phyloP scores from a whole-genome alignment of 2,113 vertebrate species.

The Furnarius figulus region DNA sequence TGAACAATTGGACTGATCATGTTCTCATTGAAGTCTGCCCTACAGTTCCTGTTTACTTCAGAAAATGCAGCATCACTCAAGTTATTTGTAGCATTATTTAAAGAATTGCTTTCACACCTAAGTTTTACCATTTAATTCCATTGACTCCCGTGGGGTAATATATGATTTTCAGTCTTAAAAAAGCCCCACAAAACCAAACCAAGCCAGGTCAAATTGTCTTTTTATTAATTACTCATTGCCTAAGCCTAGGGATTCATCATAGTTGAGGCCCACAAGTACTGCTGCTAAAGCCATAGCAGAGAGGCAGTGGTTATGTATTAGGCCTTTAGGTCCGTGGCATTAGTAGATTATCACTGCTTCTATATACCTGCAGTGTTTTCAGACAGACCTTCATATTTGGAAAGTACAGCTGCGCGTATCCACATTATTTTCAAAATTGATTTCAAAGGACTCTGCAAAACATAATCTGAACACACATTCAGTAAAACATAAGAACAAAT shows the following conservation, averaged over 20 bases:
- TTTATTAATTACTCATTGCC: constrained; percentile 22
- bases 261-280: not conserved
- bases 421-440: not conserved
- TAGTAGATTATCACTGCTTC: not conserved
- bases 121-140: not conserved
- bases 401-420: not conserved
- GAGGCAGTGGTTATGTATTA: not conserved
- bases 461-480: constrained; percentile 8
- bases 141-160: not conserved
- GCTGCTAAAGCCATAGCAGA: not conserved
- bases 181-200: not conserved
- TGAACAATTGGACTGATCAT: not conserved
- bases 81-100: not conserved
- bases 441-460: constrained; percentile 44
- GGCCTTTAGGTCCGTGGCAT: not conserved
- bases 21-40: not conserved
- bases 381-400: not conserved
- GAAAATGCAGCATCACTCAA: not conserved
- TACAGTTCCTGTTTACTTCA: not conserved
- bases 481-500: constrained; percentile 45
- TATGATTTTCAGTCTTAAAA: not conserved
- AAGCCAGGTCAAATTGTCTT: not conserved
- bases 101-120: not conserved
- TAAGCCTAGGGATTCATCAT: not conserved
- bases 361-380: not conserved